Evolutionary conservation across 2,888 invertebrate genomes (phyloP).

Genomic region (Melinaea marsaeus): DNA sequence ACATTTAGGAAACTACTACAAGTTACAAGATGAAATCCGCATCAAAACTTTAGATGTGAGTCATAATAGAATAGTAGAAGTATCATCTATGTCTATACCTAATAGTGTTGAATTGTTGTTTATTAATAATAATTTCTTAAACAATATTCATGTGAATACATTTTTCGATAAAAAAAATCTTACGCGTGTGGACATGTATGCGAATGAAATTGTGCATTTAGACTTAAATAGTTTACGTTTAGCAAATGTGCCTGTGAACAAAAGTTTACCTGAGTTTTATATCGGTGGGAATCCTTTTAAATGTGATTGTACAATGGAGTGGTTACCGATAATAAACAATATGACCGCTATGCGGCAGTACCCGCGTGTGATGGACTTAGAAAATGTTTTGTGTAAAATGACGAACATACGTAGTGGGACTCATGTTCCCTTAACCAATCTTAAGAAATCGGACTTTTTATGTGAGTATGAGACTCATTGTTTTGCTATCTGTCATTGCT

Average conservation of each 20-base stretch:
- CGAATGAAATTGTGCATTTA: conserved; percentile 89
- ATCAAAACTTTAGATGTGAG: conserved; percentile 93
- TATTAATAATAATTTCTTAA: conserved; percentile 92
- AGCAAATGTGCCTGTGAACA: conserved; percentile 84
- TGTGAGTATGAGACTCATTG: conserved; percentile 96
- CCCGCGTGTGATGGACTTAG: conserved; percentile 92
- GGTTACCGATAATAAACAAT: conserved; percentile 93
- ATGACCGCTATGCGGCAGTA: conserved; percentile 89
- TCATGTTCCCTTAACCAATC: conserved; percentile 85
- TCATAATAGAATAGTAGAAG: conserved; percentile 90
- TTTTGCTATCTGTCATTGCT: conserved; percentile 96
- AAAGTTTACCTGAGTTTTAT: conserved; percentile 91
- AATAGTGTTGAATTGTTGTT: conserved; percentile 92
- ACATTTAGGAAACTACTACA: conserved; percentile 91
- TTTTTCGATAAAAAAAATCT: conserved; percentile 91
- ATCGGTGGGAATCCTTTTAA: conserved; percentile 95
- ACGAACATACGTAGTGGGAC: conserved; percentile 89
- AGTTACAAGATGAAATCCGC: conserved; percentile 87
- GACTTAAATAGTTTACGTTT: conserved; percentile 89
- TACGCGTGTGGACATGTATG: conserved; percentile 92
- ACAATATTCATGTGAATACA: conserved; percentile 88
- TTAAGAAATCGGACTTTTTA: conserved; percentile 90
- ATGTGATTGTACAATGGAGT: conserved; percentile 97
- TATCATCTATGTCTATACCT: conserved; percentile 90
- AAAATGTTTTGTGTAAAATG: conserved; percentile 92